Base-by-base conservation (phyloP, 1,140 invertebrate genomes). In the Leptoteleia sp. region DNA sequence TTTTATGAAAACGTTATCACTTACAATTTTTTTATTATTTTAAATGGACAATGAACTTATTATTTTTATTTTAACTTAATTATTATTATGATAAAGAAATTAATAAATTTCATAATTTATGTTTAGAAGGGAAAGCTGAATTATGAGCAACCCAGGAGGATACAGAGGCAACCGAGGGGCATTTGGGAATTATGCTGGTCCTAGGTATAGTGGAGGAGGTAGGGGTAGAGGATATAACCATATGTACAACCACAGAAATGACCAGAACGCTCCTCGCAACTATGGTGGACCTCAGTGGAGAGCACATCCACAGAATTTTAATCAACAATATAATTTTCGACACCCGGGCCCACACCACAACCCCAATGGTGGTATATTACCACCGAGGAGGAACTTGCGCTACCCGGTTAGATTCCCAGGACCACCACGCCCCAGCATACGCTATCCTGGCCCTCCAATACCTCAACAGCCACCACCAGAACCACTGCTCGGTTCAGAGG, bases 401-500 rank as follows among this genome's bases (percentile, higher is more conserved):
- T 68, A n/a, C 9, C 65, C 40, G 0, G 11, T 27, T 0, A 13
- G 62, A 3, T 67, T 11, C 11, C 16, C 37, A 3, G 40, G 48
- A 0, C 48, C 38, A 9, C 37, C 45, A 0, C 67, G 11, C 8
- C 35, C 12, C 0, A 31, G 29, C 12, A 37, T 61, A 9, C 55
- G 55, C 0, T 72, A 25, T 13, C 12, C 45, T 8, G 15, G 54
- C 12, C 16, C 22, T 0, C 19, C 55, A 11, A 8, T 12, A 0
- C 11, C 3, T 11, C 54, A 16, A 6, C 67, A 77, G 1, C 62
- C 59, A 7, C 35, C 64, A n/a, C 43, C 70, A 7, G 76, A 79
- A 22, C 85, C 85, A 13, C 59, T 85, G 9, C 80, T 81, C 3
- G 87, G 87, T 1, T 88, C 87, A 0, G 86, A 89, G 22, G 88